Conservation (phyloP, 2,113 vertebrate species). For the Eclectus roratus region DNA sequence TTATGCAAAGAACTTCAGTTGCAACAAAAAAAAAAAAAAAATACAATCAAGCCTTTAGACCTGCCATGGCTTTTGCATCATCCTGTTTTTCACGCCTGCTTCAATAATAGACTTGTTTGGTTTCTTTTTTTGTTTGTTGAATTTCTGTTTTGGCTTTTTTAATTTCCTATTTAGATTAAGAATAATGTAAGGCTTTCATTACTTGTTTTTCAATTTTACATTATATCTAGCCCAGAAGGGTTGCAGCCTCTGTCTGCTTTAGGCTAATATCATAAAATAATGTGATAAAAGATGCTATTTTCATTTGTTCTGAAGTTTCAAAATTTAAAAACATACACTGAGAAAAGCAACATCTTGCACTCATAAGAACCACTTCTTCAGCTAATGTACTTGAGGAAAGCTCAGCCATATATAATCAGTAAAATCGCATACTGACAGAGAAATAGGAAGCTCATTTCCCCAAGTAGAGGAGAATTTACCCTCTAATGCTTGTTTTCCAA, state of each 20-base stretch:
- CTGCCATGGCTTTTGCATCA: not conserved
- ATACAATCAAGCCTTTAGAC: not conserved
- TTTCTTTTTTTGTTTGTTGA: not conserved
- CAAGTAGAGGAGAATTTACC: not conserved
- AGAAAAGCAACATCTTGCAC: not conserved
- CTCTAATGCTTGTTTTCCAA: not conserved
- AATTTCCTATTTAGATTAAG: not conserved
- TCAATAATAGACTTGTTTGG: not conserved
- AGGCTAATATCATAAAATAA: not conserved
- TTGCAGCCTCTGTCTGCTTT: not conserved
- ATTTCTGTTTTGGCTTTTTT: not conserved
- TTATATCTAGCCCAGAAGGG: not conserved
- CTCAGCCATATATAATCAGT: not conserved
- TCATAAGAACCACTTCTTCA: not conserved
- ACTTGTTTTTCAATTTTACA: not conserved
- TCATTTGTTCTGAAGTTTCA: not conserved
- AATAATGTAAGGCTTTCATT: not conserved
- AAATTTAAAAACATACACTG: not conserved
- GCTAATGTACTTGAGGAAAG: not conserved
- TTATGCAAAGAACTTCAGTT: not conserved
- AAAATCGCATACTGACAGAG: not conserved
- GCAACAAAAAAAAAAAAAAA: not conserved
- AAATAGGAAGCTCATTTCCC: not conserved
- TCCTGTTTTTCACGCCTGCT: not conserved
- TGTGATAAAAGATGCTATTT: not conserved